Base-by-base conservation (phyloP, 2,797 vertebrate species). In the Gallirallus australis region DNA sequence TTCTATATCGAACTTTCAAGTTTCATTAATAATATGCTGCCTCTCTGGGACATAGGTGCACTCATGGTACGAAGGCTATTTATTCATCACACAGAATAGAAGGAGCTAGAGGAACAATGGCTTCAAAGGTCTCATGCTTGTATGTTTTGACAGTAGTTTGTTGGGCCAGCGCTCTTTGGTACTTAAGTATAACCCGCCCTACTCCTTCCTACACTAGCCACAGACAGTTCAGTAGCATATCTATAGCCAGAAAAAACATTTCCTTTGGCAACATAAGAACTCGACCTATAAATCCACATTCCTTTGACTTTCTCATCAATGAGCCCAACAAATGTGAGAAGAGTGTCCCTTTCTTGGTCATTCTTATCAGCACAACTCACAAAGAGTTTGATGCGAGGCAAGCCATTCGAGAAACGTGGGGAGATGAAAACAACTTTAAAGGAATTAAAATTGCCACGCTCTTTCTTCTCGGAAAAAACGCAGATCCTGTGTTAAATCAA, bases 351-450 rank as follows among this genome's bases (percentile, higher is more conserved):
- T 99, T 99, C 97, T 98, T 99, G 9, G 98, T 99, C 77, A 99
- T 99, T 96, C 99, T 99, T 48, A 99, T 99, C 97, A 99, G 99
- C 98, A 99, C 99, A 59, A 99, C 99, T 27, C 99, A 99, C 97
- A 99, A 99, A 96, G 99, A 99, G 90, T 99, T 99, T 1, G 99
- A 99, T 23, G 99, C 99, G 39, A 98, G 99, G 17, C 99, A 99
- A 97, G 99, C 99, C 53, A 99, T 99, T 96, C 98, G 99, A 69
- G 99, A 99, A 97, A 99, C 99, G 0, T 99, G 99, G 99, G 99
- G 99, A 4, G 99, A 99, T 0, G 99, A 99, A 97, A 99, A 99
- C 98, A 99, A 98, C 75, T 99, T 99, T 69, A 97, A 98, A 89
- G 99, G 99, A 89, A 98, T 99, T 93, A 99, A 98, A 95, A 98